Conservation (phyloP, 2,797 vertebrate species). For the Ceryle rudis region DNA sequence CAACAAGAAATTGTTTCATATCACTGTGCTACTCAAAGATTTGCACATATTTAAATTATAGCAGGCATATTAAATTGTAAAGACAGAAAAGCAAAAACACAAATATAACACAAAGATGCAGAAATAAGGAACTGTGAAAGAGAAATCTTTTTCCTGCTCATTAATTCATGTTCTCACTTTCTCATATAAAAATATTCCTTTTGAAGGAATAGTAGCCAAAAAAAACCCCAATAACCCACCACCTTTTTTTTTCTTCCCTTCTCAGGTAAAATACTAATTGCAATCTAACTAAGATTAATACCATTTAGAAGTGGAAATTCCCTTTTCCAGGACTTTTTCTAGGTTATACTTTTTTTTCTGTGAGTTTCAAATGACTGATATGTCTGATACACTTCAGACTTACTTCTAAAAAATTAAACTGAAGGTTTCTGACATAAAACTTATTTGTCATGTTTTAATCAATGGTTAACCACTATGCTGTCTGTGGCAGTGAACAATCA, state of each 20-base stretch:
- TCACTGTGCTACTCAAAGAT: neutral
- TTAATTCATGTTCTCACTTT: neutral
- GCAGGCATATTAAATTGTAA: neutral
- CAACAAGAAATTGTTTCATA: neutral
- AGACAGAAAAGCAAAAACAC: neutral
- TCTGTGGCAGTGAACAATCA: neutral
- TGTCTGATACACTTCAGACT: neutral
- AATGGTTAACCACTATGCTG: neutral
- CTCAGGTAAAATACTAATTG: neutral
- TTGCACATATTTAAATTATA: neutral
- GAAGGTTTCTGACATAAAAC: neutral
- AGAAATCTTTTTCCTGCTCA: neutral
- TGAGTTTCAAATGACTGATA: neutral
- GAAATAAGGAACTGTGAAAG: neutral
- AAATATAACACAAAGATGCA: neutral
- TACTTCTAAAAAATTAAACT: neutral
- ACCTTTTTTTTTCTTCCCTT: no score
- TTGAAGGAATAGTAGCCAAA: neutral
- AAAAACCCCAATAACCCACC: no score
- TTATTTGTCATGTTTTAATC: neutral
- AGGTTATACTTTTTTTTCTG: neutral
- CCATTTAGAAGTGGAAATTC: neutral
- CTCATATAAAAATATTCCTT: neutral
- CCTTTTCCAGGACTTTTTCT: neutral
- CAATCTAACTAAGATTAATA: neutral